Base-by-base conservation (phyloP, 2,113 vertebrate species). In the Gymnorhina tibicen region DNA sequence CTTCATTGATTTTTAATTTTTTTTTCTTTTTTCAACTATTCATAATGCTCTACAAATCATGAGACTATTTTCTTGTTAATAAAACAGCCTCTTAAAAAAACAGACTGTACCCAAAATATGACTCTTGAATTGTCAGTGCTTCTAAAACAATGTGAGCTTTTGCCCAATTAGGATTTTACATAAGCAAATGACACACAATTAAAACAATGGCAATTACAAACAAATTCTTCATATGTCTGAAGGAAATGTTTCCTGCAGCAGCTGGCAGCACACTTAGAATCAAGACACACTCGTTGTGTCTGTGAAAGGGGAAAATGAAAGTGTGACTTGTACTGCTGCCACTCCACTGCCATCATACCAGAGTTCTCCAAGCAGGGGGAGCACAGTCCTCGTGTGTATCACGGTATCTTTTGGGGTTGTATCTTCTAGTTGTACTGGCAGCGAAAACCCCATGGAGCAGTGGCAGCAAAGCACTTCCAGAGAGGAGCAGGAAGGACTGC, bases 351-450 rank as follows among this genome's bases (percentile, higher is more conserved):
- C 52, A 42, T 47, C 35, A 20, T 10, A 41, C 3, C 47, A 79
- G 70, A 79, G 9, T 5, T 82, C 50, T 70, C 46, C 42, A 33
- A 39, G 30, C 17, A 62, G 9, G 3, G 20, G 15, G 6, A 66
- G 9, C 0, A 0, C 30, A 42, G 52, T 13, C 39, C 44, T 21
- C 0, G 0, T 0, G 1, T 32, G 20, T 19, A 69, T 28, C 64
- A 16, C 3, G 5, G 23, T 33, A 12, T 7, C 3, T 52, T 66
- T 37, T 46, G 63, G 47, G 32, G 6, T 7, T 59, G 14, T 20
- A 13, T 32, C 22, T 89, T 82, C 41, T 21, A 3, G 8, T 12
- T 26, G 12, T 11, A 22, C 28, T 30, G 16, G 24, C 41, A 69
- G 27, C 24, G 50, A 85, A 77, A 66, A 5, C 11, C 10, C 10